Conservation (phyloP, 2,113 vertebrate genomes). For the Octodon degus region DNA sequence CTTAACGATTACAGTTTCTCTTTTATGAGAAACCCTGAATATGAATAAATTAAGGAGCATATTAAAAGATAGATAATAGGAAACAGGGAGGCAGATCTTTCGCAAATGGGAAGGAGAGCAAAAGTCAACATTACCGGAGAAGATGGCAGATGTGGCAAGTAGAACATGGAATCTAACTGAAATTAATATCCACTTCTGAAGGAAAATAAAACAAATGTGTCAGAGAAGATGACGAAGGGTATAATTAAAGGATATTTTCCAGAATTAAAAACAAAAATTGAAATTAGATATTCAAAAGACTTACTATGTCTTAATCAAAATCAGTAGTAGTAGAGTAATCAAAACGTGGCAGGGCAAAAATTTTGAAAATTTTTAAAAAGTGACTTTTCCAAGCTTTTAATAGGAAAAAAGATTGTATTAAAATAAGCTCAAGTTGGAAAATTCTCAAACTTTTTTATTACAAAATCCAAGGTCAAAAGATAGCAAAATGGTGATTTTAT, state of each 20-base stretch:
- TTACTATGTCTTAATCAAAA: not conserved
- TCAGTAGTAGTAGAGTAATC: not conserved
- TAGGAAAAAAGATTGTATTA: not conserved
- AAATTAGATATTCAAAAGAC: not conserved
- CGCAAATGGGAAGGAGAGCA: not conserved
- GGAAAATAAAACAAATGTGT: not conserved
- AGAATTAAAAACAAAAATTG: conserved; percentile 4
- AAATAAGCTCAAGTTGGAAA: not conserved
- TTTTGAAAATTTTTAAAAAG: conserved; percentile 25
- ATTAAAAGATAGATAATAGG: not conserved
- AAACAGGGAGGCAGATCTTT: not conserved
- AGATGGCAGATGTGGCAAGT: not conserved
- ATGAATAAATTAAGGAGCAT: not conserved
- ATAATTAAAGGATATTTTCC: not conserved
- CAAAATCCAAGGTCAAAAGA: not conserved
- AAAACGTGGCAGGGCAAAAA: not conserved
- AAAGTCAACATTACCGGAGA: not conserved
- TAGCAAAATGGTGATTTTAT: not conserved
- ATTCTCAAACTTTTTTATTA: not conserved
- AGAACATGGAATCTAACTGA: not conserved
- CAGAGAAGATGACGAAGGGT: not conserved
- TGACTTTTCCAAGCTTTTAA: not conserved
- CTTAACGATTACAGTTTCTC: not conserved
- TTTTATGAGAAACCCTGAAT: not conserved
- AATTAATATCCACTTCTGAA: not conserved